Conservation (phyloP, 2,888 invertebrate species). For the Ochropacha duplaris region DNA sequence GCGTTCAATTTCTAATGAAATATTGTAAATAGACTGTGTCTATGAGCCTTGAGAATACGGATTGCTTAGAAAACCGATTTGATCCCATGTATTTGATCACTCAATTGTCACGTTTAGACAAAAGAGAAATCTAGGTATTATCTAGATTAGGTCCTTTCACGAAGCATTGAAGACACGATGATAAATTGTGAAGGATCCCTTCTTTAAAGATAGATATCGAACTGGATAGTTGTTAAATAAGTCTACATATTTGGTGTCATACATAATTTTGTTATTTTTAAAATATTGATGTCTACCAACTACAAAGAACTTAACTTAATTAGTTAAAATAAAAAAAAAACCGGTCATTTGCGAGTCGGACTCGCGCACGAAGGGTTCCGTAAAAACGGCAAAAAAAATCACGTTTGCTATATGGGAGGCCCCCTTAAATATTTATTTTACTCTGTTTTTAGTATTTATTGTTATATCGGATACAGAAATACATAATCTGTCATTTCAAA, state of each 20-base stretch:
- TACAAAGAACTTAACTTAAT: too few species aligned
- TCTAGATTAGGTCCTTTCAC: slow-evolving; percentile 1
- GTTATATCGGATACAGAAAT: too few species aligned
- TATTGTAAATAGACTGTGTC: neutral
- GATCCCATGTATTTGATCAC: neutral
- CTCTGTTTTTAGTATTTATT: too few species aligned
- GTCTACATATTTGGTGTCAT: neutral
- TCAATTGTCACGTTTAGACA: slow-evolving; percentile 2
- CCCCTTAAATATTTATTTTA: too few species aligned
- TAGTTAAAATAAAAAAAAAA: too few species aligned
- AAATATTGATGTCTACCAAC: too few species aligned
- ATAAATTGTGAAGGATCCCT: slow-evolving; percentile 1
- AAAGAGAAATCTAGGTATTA: slow-evolving; percentile 3
- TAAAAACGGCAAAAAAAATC: too few species aligned
- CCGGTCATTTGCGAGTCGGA: too few species aligned
- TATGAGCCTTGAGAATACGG: neutral
- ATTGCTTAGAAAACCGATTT: neutral
- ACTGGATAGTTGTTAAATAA: neutral
- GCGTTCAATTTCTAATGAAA: neutral
- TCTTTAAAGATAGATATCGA: neutral
- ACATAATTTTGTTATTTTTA: too few species aligned
- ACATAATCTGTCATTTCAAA: too few species aligned
- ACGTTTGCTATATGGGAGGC: too few species aligned
- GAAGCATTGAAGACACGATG: neutral
- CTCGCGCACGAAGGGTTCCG: too few species aligned